These are phyloP conservation scores for Diorhabda carinulata DNA, from an alignment of 1,140 invertebrate genomes.

Conservation along the genomic window DNA sequence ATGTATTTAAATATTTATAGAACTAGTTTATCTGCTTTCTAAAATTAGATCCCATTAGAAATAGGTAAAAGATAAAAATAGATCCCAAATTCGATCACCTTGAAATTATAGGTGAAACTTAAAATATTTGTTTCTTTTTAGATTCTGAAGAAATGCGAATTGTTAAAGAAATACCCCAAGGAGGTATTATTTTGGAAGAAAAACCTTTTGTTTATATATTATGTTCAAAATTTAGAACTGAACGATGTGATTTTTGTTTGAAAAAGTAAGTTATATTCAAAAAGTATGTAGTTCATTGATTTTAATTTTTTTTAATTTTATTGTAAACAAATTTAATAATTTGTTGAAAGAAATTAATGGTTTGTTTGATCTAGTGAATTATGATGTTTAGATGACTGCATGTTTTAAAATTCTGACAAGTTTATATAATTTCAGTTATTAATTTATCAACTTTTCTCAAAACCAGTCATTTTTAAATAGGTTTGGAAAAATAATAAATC, in stretches of 20 bases:
- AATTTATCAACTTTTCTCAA: too few species aligned
- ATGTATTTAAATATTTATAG: too few species aligned
- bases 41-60: too few species aligned
- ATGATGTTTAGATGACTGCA: neutral
- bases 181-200: constrained; percentile 53
- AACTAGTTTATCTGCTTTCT: too few species aligned
- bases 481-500: too few species aligned
- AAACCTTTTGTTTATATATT: constrained; percentile 61
- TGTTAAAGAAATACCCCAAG: constrained; percentile 45
- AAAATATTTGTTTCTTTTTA: constrained; percentile 26
- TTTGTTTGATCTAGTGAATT: neutral
- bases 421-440: too few species aligned
- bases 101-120: constrained; percentile 68
- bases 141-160: constrained; percentile 22
- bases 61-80: too few species aligned
- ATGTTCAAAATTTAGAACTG: constrained; percentile 54
- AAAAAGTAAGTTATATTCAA: constrained; percentile 50
- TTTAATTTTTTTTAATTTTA: constrained; percentile 19
- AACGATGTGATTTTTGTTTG: constrained; percentile 62
- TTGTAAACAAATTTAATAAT: neutral
- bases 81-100: constrained; percentile 58
- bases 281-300: neutral
- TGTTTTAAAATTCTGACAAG: neutral
- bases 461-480: too few species aligned
- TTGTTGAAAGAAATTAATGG: neutral